Conservation (phyloP, 2,888 invertebrate species). For the Lithosia quadra region DNA sequence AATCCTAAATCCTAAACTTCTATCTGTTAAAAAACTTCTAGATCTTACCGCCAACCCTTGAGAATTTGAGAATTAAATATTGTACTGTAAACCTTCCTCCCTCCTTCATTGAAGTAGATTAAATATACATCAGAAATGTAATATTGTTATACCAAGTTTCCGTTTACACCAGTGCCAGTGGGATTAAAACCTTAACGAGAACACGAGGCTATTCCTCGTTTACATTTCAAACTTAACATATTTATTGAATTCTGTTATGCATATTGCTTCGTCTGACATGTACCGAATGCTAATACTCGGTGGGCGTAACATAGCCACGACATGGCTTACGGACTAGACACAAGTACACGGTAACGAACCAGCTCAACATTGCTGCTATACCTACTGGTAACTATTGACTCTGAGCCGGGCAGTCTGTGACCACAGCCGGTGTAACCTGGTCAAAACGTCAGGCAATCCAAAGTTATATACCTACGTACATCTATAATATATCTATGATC, state of each 20-base stretch:
- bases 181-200: neutral
- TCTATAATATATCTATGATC: too few relatives aligned
- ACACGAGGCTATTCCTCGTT: neutral
- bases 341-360: constrained; percentile 31
- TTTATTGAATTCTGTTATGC: constrained; percentile 40
- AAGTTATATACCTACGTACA: too few relatives aligned
- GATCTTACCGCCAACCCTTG: too few relatives aligned
- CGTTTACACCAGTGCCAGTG: neutral
- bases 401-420: too few relatives aligned
- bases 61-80: too few relatives aligned
- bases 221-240: constrained; percentile 23
- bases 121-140: neutral
- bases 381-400: neutral
- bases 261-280: constrained; percentile 22
- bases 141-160: neutral
- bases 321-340: neutral
- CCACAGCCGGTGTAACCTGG: too few relatives aligned
- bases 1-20: too few relatives aligned
- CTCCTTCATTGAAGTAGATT: too few relatives aligned
- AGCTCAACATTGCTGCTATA: neutral
- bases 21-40: too few relatives aligned
- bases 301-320: constrained; percentile 17
- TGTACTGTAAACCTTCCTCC: too few relatives aligned
- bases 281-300: constrained; percentile 29
- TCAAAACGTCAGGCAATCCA: too few relatives aligned